Percentiles rank a stretch among this genome's conserved stretches.
Evolutionary conservation across 2,797 vertebrate species (phyloP).

Genomic region (Pyrocephalus nanus): DNA sequence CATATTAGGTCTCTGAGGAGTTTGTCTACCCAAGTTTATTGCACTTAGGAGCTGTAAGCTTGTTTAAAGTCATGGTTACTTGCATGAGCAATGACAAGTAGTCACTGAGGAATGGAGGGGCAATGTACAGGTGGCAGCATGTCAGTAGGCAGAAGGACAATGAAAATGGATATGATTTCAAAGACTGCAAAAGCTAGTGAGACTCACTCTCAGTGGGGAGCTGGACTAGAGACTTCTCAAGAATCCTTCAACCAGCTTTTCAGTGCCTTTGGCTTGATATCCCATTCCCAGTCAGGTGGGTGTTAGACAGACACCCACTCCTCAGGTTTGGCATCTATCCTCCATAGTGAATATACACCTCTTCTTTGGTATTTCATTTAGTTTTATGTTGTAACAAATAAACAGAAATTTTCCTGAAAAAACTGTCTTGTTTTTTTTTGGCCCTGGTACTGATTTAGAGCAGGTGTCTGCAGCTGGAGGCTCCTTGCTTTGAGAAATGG

Average conservation of each 20-base stretch:
- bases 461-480: not conserved
- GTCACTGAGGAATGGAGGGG: not conserved
- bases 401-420: not conserved
- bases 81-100: not conserved
- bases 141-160: not conserved
- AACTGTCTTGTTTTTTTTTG: not conserved
- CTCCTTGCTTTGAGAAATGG: not conserved
- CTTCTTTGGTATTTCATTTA: not conserved
- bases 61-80: not conserved
- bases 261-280: not conserved
- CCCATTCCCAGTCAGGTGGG: not conserved
- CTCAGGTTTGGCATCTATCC: not conserved
- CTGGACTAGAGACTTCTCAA: not conserved
- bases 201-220: fast-evolving
- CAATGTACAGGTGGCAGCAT: not conserved
- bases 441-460: not conserved
- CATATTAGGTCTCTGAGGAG: not conserved
- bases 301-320: not conserved
- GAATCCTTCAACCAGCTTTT: not conserved
- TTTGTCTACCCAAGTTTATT: not conserved
- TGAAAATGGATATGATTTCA: not conserved
- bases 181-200: not conserved
- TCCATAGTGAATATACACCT: not conserved
- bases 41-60: not conserved
- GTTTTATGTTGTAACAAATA: not conserved